Evolutionary conservation across 2,888 invertebrate genomes (phyloP).

Genomic region (Gandaritis pyraliata): DNA sequence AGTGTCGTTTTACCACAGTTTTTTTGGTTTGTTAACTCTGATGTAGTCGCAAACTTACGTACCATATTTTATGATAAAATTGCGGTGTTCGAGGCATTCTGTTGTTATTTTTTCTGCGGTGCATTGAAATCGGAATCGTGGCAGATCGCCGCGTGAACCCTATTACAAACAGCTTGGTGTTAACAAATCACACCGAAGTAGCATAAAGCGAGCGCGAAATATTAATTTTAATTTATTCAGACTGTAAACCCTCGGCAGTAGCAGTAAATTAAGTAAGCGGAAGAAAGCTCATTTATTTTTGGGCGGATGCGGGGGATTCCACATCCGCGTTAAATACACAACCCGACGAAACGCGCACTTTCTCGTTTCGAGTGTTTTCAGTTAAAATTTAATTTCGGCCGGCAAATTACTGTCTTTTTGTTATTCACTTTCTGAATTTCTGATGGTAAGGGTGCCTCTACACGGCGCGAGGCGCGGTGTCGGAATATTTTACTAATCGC

Average conservation of each 20-base stretch:
- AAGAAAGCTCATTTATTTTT: conserved; percentile 84
- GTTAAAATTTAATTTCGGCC: conserved; percentile 79
- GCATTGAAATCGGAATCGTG: conserved; percentile 43
- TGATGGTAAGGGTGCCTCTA: conserved; percentile 56
- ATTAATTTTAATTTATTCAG: conserved; percentile 81
- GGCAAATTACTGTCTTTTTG: conserved; percentile 80
- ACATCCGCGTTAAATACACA: conserved; percentile 83
- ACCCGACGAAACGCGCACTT: conserved; percentile 71
- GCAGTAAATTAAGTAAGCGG: conserved; percentile 82
- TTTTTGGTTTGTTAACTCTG: too few species aligned
- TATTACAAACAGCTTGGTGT: conserved; percentile 61
- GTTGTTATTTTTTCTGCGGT: conserved; percentile 30
- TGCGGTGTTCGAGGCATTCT: too few species aligned
- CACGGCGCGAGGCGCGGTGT: conserved; percentile 3
- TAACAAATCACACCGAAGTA: conserved; percentile 69
- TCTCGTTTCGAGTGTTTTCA: conserved; percentile 75
- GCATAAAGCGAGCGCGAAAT: conserved; percentile 74
- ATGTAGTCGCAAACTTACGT: too few species aligned
- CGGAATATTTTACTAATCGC: conserved; percentile 10
- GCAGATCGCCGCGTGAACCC: conserved; percentile 47
- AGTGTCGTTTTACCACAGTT: too few species aligned
- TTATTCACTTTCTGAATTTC: conserved; percentile 78
- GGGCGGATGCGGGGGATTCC: conserved; percentile 81
- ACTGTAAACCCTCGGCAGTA: conserved; percentile 68
- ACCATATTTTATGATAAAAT: too few species aligned